phyloP scores from a whole-genome alignment of 1,140 invertebrate species.

The Brachionus rotundiformis region DNA sequence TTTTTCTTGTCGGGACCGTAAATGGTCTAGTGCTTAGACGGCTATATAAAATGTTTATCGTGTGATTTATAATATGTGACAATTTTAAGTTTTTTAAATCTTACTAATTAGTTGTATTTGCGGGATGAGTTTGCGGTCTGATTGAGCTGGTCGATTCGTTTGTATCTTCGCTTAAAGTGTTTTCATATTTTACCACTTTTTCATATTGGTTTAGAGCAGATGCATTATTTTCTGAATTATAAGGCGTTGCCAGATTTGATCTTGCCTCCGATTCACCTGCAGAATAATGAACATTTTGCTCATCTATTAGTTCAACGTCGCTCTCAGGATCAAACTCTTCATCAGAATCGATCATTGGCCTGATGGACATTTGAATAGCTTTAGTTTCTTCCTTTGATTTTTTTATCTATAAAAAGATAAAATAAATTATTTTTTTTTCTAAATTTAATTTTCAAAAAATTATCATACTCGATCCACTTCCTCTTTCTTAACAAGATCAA shows the following conservation, averaged over 20 bases:
- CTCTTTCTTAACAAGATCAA: conserved; percentile 60
- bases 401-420: conserved; percentile 54
- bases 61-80: not conserved
- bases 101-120: not conserved
- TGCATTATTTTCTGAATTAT: conserved; percentile 36
- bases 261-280: not conserved
- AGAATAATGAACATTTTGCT: not conserved
- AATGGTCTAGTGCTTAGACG: not conserved
- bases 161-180: not conserved
- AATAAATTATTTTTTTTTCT: too few relatives aligned
- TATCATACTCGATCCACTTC: conserved; percentile 55
- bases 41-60: not conserved
- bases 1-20: conserved; percentile 20
- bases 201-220: not conserved
- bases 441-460: not conserved
- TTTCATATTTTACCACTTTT: not conserved
- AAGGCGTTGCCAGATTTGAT: not conserved
- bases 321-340: conserved; percentile 2
- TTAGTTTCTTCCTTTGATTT: conserved; percentile 54
- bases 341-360: conserved; percentile 17
- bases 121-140: conserved; percentile 21
- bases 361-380: conserved; percentile 1
- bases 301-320: not conserved
- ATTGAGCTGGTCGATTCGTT: not conserved
- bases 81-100: not conserved